A percentile compares a stretch with the other conserved stretches of the same genome.
These are phyloP conservation scores for Marmota flaviventris DNA, from an alignment of 2,113 vertebrate genomes.

Conservation along the genomic window DNA sequence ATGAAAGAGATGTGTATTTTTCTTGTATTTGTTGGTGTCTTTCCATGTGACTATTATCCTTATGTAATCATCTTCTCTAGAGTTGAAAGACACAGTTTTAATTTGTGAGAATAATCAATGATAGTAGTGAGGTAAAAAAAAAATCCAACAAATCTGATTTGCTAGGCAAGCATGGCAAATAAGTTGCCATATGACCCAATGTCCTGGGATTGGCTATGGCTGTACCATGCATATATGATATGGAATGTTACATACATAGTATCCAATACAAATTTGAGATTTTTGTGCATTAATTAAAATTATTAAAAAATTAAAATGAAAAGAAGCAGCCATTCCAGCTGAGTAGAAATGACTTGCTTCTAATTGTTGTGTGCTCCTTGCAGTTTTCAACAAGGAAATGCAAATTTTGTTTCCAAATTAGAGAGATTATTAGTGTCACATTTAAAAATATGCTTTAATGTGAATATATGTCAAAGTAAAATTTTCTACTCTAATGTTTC, in stretches of 20 bases:
- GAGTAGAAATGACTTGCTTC: background rate
- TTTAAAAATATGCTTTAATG: background rate
- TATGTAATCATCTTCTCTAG: background rate
- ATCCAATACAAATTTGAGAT: background rate
- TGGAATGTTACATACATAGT: too few species aligned
- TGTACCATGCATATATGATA: background rate
- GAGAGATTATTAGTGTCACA: constrained; percentile 1
- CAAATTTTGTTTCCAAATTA: background rate
- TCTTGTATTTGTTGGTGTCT: background rate
- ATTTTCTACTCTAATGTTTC: background rate
- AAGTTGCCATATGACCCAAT: background rate
- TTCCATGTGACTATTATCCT: background rate
- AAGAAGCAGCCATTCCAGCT: background rate
- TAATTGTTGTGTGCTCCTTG: background rate
- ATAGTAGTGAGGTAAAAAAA: background rate
- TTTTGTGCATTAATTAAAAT: background rate
- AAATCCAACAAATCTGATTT: background rate
- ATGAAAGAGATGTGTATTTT: background rate
- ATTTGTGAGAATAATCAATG: background rate
- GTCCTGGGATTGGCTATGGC: too few species aligned
- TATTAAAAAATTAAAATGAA: background rate
- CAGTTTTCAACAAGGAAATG: background rate
- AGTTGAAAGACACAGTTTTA: background rate
- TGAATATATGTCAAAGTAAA: background rate
- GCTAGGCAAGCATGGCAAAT: background rate